Evolutionary conservation across 37 sponge, comb jelly and placozoan genomes (phyloP).

Genomic region (Chondrosia reniformis): DNA sequence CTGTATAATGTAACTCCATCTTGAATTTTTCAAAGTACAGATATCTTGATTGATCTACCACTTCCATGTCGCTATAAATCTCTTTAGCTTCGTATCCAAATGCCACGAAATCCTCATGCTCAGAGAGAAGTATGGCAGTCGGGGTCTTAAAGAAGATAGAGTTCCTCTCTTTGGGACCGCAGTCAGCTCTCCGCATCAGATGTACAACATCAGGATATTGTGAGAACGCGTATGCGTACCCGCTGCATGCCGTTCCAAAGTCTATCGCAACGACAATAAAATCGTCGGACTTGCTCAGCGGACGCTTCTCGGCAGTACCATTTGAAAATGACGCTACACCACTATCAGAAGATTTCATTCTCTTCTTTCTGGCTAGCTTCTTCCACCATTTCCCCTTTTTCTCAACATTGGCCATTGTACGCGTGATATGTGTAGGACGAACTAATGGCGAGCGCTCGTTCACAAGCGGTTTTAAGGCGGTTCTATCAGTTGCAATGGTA

Average conservation of each 20-base stretch:
- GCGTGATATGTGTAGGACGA: not conserved
- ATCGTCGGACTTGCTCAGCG: too few species aligned
- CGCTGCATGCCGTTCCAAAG: constrained; percentile 71
- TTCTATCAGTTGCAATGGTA: too few species aligned
- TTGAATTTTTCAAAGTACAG: constrained; percentile 80
- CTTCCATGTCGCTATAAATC: constrained; percentile 51
- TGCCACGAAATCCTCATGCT: constrained; percentile 48
- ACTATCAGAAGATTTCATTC: not conserved
- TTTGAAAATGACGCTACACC: not conserved
- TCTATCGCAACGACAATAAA: constrained; percentile 57
- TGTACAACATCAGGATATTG: constrained; percentile 43
- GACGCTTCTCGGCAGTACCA: not conserved
- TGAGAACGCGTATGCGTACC: constrained; percentile 65
- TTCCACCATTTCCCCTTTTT: too few species aligned
- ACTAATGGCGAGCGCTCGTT: not conserved
- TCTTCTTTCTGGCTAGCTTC: not conserved
- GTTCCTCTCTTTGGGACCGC: constrained; percentile 9
- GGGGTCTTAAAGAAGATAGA: constrained; percentile 42
- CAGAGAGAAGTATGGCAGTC: constrained; percentile 42
- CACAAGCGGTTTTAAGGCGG: too few species aligned
- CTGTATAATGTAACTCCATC: constrained; percentile 65
- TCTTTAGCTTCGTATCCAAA: constrained; percentile 73
- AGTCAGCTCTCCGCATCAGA: constrained; percentile 43
- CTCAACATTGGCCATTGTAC: not conserved
- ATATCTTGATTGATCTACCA: constrained; percentile 31